phyloP scores from a whole-genome alignment of 1,140 invertebrate genomes.

The Apis cerana region DNA sequence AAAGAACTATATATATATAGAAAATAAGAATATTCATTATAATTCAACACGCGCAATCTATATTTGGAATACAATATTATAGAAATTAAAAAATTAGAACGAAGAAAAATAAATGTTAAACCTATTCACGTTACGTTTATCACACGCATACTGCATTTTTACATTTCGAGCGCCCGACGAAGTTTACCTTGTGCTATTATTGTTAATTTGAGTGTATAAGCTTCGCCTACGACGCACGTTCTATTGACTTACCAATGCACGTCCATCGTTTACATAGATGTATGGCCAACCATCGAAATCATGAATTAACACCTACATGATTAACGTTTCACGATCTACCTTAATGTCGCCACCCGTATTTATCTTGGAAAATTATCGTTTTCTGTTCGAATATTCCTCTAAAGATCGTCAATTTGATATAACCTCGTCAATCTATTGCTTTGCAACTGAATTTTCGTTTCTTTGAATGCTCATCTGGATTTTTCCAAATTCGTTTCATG shows the following conservation, averaged over 20 bases:
- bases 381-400: constrained; percentile 45
- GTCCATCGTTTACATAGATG: constrained; percentile 18
- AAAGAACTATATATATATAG: neutral
- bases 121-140: neutral
- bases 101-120: neutral
- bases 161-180: neutral
- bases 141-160: neutral
- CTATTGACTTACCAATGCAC: constrained; percentile 24
- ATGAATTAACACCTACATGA: constrained; percentile 38
- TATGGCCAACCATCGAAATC: constrained; percentile 3
- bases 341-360: constrained; percentile 42
- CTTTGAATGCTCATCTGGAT: too few relatives aligned
- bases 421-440: too few relatives aligned
- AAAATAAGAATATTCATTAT: neutral
- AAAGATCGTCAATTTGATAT: neutral
- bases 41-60: neutral
- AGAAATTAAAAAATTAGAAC: constrained; percentile 1
- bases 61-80: too few relatives aligned
- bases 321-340: constrained; percentile 3
- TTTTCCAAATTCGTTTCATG: too few relatives aligned
- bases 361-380: constrained; percentile 43
- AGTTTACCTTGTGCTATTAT: constrained; percentile 21
- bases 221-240: constrained; percentile 23
- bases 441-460: too few relatives aligned
- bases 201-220: constrained; percentile 2